Conservation (phyloP, 2,797 vertebrate species). For the Poecilia picta region DNA sequence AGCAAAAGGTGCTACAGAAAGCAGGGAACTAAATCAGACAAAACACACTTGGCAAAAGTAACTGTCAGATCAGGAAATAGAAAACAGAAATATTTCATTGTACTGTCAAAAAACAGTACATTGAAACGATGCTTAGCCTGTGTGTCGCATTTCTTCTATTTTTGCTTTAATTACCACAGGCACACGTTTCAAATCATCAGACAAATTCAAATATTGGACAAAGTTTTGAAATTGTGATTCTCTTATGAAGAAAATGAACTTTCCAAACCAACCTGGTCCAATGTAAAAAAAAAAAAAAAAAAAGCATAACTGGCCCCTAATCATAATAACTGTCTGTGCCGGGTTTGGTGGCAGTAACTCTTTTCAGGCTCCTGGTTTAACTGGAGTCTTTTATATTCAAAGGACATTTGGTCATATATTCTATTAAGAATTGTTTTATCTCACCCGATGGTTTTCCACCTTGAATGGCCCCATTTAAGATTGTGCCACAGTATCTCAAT, state of each 20-base stretch:
- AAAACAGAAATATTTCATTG: not conserved
- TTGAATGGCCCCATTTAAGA: not conserved
- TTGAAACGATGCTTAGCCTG: not conserved
- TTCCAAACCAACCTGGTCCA: not conserved
- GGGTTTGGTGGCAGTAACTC: not conserved
- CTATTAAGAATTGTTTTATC: not conserved
- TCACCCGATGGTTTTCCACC: not conserved
- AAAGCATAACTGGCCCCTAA: not conserved
- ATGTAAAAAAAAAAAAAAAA: not conserved
- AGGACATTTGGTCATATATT: not conserved
- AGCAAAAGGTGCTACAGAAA: not conserved
- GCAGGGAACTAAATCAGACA: not conserved
- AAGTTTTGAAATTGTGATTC: not conserved
- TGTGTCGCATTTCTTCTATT: not conserved
- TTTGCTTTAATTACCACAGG: not conserved
- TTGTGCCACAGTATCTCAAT: not conserved
- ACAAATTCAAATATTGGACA: not conserved
- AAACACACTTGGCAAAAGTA: not conserved
- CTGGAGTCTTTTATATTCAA: not conserved
- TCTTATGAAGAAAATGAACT: not conserved
- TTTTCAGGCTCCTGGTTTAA: not conserved
- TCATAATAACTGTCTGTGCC: not conserved
- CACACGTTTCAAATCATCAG: not conserved
- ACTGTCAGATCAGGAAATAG: not conserved
- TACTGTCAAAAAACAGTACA: not conserved